Base-by-base conservation (phyloP, 2,888 invertebrate species). In the Dromius quadrimaculatus region DNA sequence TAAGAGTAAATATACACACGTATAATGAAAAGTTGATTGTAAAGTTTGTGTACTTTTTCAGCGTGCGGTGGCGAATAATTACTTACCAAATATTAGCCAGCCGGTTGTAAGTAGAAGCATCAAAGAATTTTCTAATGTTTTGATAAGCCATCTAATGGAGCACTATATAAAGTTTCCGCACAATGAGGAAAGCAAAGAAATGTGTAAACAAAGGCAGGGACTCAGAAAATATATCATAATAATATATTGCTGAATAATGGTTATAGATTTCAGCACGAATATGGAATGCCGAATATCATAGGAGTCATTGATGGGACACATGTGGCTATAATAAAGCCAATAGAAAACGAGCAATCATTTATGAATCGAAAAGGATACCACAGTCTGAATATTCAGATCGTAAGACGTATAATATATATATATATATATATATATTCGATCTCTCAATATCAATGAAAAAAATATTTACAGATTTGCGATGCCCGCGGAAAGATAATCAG, bases 231-330 rank as follows among this genome's bases (percentile, higher is more conserved):
- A 2, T 13, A 32, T 57, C n/a, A 11, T 13, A 11, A n/a, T n/a
- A n/a, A n/a, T n/a, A n/a, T n/a, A n/a, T n/a, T n/a, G n/a, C n/a
- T n/a, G n/a, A n/a, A n/a, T n/a, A n/a, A n/a, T n/a, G n/a, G n/a
- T 59, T 59, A 59, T 11, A 59, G 38, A 8, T 59, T 59, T 36
- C 20, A 36, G 19, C 19, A 19, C 9, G 20, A 2, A 36, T 20
- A 59, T 36, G 17, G 59, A 36, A 59, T 36, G 36, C 36, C 36
- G 6, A 36, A 36, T 47, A 64, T 64, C 19, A 47, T 64, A 23
- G 64, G 47, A 1, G n/a, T 47, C 4, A 32, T 64, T 47, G 64
- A 64, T 64, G 64, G 64, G n/a, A 64, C 64, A 3, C 64, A 64
- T 47, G 64, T 64, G 11, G 47, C 64, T 5, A 64, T 64, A 23